Evolutionary conservation across 2,113 vertebrate genomes (phyloP).

Genomic region (Apteryx mantelli): DNA sequence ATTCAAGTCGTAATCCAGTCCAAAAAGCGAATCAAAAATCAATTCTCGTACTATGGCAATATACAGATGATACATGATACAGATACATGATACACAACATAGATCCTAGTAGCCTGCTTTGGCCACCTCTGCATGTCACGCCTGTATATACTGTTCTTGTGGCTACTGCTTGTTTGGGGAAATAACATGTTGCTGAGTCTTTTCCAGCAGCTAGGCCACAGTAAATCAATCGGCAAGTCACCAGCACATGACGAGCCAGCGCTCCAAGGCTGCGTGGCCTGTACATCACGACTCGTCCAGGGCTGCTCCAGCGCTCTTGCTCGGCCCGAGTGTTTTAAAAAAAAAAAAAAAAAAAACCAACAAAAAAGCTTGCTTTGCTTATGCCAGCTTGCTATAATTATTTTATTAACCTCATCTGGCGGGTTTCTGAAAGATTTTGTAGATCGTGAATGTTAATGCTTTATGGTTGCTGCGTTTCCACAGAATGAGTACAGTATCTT

Average conservation of each 20-base stretch:
- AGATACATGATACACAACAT: rapidly evolving
- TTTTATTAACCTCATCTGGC: background rate
- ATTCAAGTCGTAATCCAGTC: background rate
- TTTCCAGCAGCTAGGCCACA: background rate
- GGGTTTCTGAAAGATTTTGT: background rate
- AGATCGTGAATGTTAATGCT: background rate
- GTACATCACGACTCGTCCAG: background rate
- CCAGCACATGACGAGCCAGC: background rate
- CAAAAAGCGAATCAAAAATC: background rate
- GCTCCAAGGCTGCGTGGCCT: background rate
- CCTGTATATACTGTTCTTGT: background rate
- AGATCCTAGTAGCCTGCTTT: background rate
- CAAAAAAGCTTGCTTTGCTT: background rate
- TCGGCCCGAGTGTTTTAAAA: background rate
- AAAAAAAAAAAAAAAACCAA: background rate
- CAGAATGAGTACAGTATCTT: background rate
- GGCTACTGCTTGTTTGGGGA: background rate
- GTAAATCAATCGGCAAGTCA: background rate
- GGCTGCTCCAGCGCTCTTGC: background rate
- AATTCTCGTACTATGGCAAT: background rate
- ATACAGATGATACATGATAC: rapidly evolving
- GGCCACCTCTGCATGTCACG: background rate
- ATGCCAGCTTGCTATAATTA: background rate
- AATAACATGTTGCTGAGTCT: background rate
- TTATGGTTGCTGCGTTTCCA: background rate